Conservation (phyloP, 2,888 invertebrate species). For the Pogonocherus hispidulus region DNA sequence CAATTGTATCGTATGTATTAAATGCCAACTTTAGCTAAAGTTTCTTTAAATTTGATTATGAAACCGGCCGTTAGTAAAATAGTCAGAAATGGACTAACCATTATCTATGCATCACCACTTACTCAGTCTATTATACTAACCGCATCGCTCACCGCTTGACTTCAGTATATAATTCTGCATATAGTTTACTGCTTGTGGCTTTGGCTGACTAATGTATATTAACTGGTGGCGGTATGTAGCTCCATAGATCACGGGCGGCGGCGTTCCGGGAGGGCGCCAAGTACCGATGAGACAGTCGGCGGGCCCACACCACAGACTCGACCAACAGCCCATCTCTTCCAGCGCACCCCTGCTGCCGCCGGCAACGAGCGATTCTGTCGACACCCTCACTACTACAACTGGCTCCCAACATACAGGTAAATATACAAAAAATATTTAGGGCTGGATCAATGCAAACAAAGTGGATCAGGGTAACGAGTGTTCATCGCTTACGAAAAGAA, state of each 20-base stretch:
- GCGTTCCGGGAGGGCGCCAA: conserved; percentile 58
- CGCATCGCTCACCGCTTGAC: no score
- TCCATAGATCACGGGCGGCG: conserved; percentile 59
- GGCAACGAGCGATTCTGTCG: conserved; percentile 63
- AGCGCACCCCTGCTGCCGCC: conserved; percentile 50
- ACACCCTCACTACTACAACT: conserved; percentile 64
- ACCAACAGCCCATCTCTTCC: conserved; percentile 55
- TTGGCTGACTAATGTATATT: conserved; percentile 28
- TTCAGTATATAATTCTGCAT: background rate
- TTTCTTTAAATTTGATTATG: no score
- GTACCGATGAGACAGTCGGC: conserved; percentile 64
- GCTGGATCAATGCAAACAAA: no score
- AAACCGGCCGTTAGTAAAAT: no score
- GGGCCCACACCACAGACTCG: conserved; percentile 59
- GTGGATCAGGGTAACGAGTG: no score
- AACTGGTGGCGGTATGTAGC: conserved; percentile 48
- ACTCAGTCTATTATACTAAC: no score
- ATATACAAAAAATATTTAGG: conserved; percentile 9
- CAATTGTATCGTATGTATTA: no score
- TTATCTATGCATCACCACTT: no score
- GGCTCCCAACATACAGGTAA: conserved; percentile 66
- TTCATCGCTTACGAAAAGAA: no score
- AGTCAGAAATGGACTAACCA: no score
- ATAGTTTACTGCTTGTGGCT: conserved; percentile 25
- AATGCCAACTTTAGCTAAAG: no score